Evolutionary conservation across 2,888 invertebrate genomes (phyloP).

Genomic region (Epinotia bilunana): DNA sequence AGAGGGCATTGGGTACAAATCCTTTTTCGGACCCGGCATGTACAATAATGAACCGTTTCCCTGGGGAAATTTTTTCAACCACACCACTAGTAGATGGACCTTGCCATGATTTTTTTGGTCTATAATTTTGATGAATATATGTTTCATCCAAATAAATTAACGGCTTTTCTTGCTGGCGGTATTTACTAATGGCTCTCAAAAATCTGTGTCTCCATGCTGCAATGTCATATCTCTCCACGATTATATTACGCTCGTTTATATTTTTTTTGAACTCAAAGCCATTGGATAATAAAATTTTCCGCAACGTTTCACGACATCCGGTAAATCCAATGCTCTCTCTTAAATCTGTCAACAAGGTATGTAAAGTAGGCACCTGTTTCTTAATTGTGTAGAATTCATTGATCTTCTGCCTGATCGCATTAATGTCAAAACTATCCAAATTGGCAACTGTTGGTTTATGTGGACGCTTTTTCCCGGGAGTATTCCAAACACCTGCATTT

Average conservation of each 20-base stretch:
- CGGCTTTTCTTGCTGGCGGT: slow-evolving; percentile 22
- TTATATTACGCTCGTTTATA: slow-evolving; percentile 42
- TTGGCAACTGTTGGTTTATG: neutral
- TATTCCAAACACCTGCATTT: neutral
- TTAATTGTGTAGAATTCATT: slow-evolving; percentile 47
- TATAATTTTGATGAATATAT: slow-evolving; percentile 44
- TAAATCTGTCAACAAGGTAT: slow-evolving; percentile 15
- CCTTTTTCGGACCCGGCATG: slow-evolving; percentile 48
- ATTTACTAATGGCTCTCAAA: slow-evolving; percentile 18
- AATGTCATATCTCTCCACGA: slow-evolving; percentile 34
- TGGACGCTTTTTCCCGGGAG: slow-evolving; percentile 2
- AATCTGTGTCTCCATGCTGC: too few relatives aligned
- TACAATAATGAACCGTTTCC: slow-evolving; percentile 47
- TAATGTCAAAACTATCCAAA: neutral
- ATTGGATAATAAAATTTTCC: slow-evolving; percentile 40
- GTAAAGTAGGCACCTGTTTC: slow-evolving; percentile 48
- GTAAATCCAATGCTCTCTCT: neutral
- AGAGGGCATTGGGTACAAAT: slow-evolving; percentile 46
- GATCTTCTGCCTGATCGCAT: slow-evolving; percentile 39
- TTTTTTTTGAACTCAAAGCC: slow-evolving; percentile 44
- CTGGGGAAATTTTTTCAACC: slow-evolving; percentile 42
- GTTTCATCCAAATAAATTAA: slow-evolving; percentile 43
- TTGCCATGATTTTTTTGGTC: slow-evolving; percentile 47
- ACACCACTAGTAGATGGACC: slow-evolving; percentile 45
- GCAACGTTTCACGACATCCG: neutral